These are phyloP conservation scores for Idaea straminata DNA, from an alignment of 2,888 invertebrate genomes.

Conservation along the genomic window DNA sequence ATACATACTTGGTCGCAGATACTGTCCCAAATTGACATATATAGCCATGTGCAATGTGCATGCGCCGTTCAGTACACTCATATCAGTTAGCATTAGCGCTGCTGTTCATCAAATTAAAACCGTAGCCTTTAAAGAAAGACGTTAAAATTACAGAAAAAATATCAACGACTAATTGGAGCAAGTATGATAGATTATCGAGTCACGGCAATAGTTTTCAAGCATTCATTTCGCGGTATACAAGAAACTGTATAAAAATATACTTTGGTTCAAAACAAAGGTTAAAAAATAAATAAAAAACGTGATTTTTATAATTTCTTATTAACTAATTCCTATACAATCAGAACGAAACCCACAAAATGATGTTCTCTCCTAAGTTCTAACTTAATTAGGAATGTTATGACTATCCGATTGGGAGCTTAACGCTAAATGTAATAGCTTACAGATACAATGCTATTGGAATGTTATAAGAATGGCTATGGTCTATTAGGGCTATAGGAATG, in stretches of 20 bases:
- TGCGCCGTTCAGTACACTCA: no score
- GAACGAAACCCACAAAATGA: slow-evolving; percentile 3
- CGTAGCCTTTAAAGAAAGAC: no score
- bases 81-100: no score
- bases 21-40: no score
- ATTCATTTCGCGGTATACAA: slow-evolving; percentile 33
- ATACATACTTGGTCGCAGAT: no score
- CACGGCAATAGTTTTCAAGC: slow-evolving; percentile 3
- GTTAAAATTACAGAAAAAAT: no score
- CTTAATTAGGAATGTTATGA: not conserved
- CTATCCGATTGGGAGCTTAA: not conserved
- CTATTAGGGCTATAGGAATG: no score
- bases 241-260: slow-evolving; percentile 56
- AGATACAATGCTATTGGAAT: not conserved
- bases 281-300: slow-evolving; percentile 40
- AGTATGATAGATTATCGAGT: no score
- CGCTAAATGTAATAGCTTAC: not conserved
- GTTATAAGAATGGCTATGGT: not conserved
- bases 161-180: no score
- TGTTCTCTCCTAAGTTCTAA: slow-evolving; percentile 1
- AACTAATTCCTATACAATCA: slow-evolving; percentile 10
- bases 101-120: no score
- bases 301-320: slow-evolving; percentile 13
- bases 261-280: slow-evolving; percentile 63
- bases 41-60: no score